Evolutionary conservation across 2,797 vertebrate genomes (phyloP).

Genomic region (Eospalax fontanierii): DNA sequence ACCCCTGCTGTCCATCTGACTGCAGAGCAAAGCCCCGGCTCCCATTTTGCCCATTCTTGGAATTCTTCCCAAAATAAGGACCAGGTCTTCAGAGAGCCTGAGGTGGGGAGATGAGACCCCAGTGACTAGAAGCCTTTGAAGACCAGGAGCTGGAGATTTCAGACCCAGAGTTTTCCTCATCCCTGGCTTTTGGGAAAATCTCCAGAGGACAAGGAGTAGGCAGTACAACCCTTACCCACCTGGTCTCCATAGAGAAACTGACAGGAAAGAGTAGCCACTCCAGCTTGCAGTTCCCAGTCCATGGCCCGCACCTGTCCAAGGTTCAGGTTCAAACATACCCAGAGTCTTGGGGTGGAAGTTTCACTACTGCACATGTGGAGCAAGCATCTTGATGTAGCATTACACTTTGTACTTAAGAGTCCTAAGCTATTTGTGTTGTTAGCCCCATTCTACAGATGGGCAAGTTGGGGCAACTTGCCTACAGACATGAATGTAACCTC

Average conservation of each 20-base stretch:
- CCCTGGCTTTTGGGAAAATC: not conserved
- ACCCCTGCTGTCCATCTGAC: not conserved
- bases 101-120: not conserved
- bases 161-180: not conserved
- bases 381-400: not conserved
- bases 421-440: not conserved
- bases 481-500: not conserved
- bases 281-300: not conserved
- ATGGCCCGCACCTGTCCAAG: not conserved
- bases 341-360: not conserved
- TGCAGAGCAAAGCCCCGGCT: not conserved
- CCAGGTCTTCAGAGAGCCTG: not conserved
- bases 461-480: not conserved
- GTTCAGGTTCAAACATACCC: not conserved
- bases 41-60: not conserved
- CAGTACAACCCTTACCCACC: not conserved
- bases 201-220: not conserved
- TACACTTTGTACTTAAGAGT: not conserved
- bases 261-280: not conserved
- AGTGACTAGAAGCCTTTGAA: not conserved
- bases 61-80: constrained; percentile 9
- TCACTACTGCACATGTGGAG: not conserved
- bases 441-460: not conserved
- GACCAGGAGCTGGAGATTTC: not conserved
- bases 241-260: not conserved